A percentile compares a stretch with the other conserved stretches of the same genome.
Evolutionary conservation across 2,888 invertebrate species (phyloP).

Genomic region (Ormyrus labotus): DNA sequence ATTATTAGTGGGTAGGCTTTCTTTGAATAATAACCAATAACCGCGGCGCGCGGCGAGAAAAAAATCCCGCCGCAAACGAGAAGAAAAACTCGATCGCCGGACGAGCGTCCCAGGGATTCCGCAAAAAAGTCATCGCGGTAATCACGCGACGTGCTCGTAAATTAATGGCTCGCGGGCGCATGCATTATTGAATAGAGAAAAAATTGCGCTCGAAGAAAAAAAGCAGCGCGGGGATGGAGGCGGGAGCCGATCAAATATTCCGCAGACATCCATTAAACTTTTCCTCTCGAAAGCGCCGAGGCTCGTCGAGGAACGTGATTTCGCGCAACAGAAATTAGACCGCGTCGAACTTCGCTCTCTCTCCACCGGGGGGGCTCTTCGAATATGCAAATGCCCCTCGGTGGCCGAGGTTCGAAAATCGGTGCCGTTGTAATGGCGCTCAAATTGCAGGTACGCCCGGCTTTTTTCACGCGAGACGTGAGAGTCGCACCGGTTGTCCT

Average conservation of each 20-base stretch:
- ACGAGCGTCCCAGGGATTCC: not conserved
- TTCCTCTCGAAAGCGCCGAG: constrained; percentile 29
- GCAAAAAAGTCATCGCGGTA: constrained; percentile 6
- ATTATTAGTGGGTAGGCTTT: no score
- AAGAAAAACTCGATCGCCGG: not conserved
- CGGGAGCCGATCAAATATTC: constrained; percentile 35
- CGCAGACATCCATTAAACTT: constrained; percentile 37
- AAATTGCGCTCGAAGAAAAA: constrained; percentile 9
- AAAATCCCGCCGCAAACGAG: no score
- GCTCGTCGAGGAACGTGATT: constrained; percentile 34
- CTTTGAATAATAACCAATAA: no score
- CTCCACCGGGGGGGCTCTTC: not conserved
- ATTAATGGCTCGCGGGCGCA: constrained; percentile 1
- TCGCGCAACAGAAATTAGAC: constrained; percentile 42
- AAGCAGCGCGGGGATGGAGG: not conserved
- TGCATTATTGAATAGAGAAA: constrained; percentile 26
- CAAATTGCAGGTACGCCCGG: constrained; percentile 7
- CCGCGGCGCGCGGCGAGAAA: no score
- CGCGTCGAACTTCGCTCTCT: not conserved
- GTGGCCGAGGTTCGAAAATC: not conserved
- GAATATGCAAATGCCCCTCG: constrained; percentile 15
- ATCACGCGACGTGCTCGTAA: not conserved
- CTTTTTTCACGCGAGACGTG: no score
- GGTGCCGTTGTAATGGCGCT: not conserved
- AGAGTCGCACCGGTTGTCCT: no score